Evolutionary conservation across 2,888 invertebrate species (phyloP).

Genomic region (Limnephilus rhombicus): DNA sequence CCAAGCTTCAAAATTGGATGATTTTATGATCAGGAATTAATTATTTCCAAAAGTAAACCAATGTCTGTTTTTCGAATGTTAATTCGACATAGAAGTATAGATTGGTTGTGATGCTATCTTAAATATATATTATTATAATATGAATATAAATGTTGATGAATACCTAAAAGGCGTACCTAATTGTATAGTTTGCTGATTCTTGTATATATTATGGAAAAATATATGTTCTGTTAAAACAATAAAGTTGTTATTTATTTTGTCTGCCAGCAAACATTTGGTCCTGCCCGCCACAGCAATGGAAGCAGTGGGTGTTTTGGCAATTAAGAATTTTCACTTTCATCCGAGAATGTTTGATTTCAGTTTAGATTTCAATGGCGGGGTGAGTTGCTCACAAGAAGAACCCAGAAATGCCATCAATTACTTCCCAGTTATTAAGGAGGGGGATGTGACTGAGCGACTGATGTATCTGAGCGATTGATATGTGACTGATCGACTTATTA

Average conservation of each 20-base stretch:
- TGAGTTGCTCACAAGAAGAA: no score
- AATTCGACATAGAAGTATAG: slow-evolving; percentile 36
- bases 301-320: no score
- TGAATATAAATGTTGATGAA: slow-evolving; percentile 12
- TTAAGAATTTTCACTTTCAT: no score
- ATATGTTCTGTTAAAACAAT: slow-evolving; percentile 49
- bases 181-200: slow-evolving; percentile 49
- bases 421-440: no score
- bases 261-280: no score
- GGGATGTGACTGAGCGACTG: no score
- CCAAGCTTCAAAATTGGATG: neutral
- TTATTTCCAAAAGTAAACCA: neutral
- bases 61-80: slow-evolving; percentile 6
- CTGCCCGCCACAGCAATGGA: no score
- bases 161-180: slow-evolving; percentile 32
- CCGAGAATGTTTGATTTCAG: no score
- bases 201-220: slow-evolving; percentile 48
- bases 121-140: slow-evolving; percentile 27
- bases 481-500: no score
- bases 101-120: slow-evolving; percentile 55
- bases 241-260: neutral
- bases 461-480: no score
- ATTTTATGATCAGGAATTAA: neutral
- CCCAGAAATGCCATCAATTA: no score
- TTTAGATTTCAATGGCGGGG: no score